Evolutionary conservation across 2,113 vertebrate genomes (phyloP).

Genomic region (Hiodon alosoides): DNA sequence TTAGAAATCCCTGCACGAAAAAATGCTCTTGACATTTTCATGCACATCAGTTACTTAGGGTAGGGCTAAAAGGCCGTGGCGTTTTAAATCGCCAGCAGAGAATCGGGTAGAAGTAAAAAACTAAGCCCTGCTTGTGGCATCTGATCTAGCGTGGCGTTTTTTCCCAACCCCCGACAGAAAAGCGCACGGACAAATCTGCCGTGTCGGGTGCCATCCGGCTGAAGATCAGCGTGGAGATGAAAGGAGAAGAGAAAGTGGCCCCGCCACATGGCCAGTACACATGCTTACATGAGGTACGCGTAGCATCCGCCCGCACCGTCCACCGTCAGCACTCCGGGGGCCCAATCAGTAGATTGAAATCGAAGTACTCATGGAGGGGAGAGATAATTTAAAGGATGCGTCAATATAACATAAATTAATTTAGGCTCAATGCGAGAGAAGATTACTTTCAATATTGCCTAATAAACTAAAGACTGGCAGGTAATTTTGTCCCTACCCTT

Average conservation of each 20-base stretch:
- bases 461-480: too few species aligned
- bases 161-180: constrained; percentile 64
- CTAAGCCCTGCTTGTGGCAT: background rate
- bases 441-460: too few species aligned
- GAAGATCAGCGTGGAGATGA: constrained; percentile 95
- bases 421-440: too few species aligned
- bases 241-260: constrained; percentile 93
- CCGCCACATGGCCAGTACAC: constrained; percentile 95
- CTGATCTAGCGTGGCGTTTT: too few species aligned
- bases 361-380: too few species aligned
- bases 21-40: background rate
- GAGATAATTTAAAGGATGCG: too few species aligned
- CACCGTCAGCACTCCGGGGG: background rate
- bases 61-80: background rate
- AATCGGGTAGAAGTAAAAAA: background rate
- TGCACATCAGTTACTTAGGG: background rate
- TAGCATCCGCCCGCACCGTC: background rate
- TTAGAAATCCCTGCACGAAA: background rate
- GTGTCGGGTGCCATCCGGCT: constrained; percentile 91
- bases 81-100: too few species aligned
- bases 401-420: too few species aligned
- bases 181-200: constrained; percentile 92
- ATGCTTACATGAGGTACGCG: constrained; percentile 89
- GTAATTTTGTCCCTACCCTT: too few species aligned
- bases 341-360: background rate